Base-by-base conservation (phyloP, 1,140 invertebrate genomes). In the Cydia strobilella region DNA sequence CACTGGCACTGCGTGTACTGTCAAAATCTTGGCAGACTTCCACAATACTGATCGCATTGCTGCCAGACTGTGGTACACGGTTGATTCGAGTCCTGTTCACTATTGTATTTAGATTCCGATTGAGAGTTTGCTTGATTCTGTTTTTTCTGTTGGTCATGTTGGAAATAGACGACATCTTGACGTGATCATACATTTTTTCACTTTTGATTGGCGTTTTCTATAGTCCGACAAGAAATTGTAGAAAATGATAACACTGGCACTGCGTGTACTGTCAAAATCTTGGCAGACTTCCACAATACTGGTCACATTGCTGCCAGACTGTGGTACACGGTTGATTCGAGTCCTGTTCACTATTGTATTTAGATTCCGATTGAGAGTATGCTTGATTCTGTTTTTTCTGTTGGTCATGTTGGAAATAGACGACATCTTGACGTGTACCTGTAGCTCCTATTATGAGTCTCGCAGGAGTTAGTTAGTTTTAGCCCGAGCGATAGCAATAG, bases 401-500 rank as follows among this genome's bases (percentile, higher is more conserved):
- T 54, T 73, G 42, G 27, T 39, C 7, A 10, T 39, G 0, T 39
- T 39, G 35, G 35, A 39, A 39, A 10, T 39, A 39, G 0, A 39
- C 35, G 1, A 31, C 5, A 31, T 31, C 35, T 39, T 9, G 35
- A 39, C 35, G 35, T 31, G 31, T 39, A 39, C 9, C 7, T 39
- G 3, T 39, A 39, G 7, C 10, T 9, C 35, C 35, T 39, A 39
- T 39, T 39, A 39, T 39, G 35, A 39, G 35, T 39, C 35, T 39
- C 9, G 9, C 35, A 39, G 35, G 7, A 39, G 6, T n/a, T 48
- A 20, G 9, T 72, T 74, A 65, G 73, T 2, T 15, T 42, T 65
- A 25, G 71, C 18, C 18, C 75, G 82, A 54, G 85, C 80, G 7
- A 89, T 75, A n/a, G 87, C 85, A 3, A 89, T 51, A 1, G 87